These are phyloP conservation scores for Hylyphantes graminicola DNA, from an alignment of 1,140 invertebrate species.

Conservation along the genomic window DNA sequence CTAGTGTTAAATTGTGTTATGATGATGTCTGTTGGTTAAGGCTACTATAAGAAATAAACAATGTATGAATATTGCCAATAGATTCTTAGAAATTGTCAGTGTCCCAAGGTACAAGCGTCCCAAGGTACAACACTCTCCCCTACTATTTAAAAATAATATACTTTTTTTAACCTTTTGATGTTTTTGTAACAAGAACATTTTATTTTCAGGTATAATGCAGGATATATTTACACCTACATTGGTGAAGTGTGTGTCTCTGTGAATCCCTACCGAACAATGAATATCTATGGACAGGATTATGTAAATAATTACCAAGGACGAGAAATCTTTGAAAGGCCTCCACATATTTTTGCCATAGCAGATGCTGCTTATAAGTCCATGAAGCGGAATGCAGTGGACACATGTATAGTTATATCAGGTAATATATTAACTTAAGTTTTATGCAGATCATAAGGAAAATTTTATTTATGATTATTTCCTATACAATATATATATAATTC, in stretches of 20 bases:
- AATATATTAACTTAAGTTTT: conserved; percentile 1
- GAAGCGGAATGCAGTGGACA: conserved; percentile 77
- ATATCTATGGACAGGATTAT: conserved; percentile 79
- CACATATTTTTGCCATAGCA: conserved; percentile 87
- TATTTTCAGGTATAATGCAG: conserved; percentile 55
- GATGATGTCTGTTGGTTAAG: too few relatives aligned
- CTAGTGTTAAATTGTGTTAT: too few relatives aligned
- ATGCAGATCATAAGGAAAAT: not conserved
- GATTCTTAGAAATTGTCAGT: too few relatives aligned
- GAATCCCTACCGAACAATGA: conserved; percentile 83
- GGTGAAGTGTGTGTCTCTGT: conserved; percentile 87
- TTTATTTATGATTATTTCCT: not conserved
- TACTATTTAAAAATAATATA: too few relatives aligned
- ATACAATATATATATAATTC: not conserved
- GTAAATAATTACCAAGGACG: conserved; percentile 84
- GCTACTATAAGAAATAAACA: too few relatives aligned
- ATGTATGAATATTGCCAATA: too few relatives aligned
- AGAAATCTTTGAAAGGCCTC: conserved; percentile 88
- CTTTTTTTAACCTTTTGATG: not conserved
- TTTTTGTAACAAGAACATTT: not conserved
- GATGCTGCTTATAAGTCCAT: conserved; percentile 85
- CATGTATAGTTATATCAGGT: conserved; percentile 65
- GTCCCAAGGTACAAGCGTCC: too few relatives aligned
- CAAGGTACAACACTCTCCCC: too few relatives aligned
- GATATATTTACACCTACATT: conserved; percentile 83